Percentiles rank a stretch among this genome's conserved stretches.
Conservation (phyloP, 2,888 invertebrate species). For the Leptura quadrifasciata region DNA sequence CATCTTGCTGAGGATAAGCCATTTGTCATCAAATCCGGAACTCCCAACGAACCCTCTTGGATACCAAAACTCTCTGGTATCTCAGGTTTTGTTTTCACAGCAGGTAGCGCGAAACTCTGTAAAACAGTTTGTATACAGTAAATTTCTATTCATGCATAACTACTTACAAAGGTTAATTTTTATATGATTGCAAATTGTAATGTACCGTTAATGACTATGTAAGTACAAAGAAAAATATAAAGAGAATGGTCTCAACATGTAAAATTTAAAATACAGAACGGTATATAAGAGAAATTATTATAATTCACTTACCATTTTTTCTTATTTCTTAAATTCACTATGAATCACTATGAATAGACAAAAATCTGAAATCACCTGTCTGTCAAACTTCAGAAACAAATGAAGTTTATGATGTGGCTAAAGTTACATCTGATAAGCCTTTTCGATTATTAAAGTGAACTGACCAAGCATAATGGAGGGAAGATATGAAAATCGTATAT, state of each 20-base stretch:
- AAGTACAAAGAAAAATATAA: too few relatives aligned
- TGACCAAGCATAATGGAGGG: too few relatives aligned
- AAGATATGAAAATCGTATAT: too few relatives aligned
- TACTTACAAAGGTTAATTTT: too few relatives aligned
- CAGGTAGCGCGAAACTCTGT: conserved; percentile 82
- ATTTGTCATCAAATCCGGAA: conserved; percentile 79
- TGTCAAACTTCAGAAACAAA: neutral
- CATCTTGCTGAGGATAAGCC: conserved; percentile 77
- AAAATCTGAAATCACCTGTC: neutral
- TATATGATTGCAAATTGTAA: neutral
- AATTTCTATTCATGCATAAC: neutral
- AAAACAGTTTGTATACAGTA: conserved; percentile 53
- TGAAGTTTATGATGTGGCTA: too few relatives aligned
- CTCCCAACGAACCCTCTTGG: conserved; percentile 79
- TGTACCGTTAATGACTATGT: neutral
- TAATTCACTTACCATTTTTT: conserved; percentile 43
- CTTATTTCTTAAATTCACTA: conserved; percentile 5
- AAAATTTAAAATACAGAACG: too few relatives aligned
- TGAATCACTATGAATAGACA: conserved; percentile 33
- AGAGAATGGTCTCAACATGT: too few relatives aligned
- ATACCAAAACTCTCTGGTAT: conserved; percentile 72
- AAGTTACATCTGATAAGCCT: too few relatives aligned
- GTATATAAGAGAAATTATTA: neutral
- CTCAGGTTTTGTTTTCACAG: conserved; percentile 78
- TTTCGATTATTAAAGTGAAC: too few relatives aligned